Conservation (phyloP, 2,797 vertebrate genomes). For the Paedocypris micromegethes region DNA sequence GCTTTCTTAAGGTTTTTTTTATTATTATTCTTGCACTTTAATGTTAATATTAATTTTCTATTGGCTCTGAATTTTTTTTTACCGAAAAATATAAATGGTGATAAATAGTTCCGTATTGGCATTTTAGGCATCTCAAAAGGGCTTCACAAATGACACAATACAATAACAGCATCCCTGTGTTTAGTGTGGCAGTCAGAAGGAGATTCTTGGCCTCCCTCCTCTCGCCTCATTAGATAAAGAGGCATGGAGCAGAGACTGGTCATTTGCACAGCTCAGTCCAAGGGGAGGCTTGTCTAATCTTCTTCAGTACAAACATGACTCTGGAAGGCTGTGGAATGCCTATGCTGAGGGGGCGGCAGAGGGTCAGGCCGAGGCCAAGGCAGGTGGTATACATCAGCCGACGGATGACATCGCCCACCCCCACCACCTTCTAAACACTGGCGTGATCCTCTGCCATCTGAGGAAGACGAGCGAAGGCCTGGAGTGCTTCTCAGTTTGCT, state of each 20-base stretch:
- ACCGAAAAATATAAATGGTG: not conserved
- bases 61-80: no score
- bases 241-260: conserved; percentile 24
- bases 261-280: conserved; percentile 44
- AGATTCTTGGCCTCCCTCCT: conserved; percentile 35
- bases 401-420: conserved; percentile 66
- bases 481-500: not conserved
- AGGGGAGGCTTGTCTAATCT: conserved; percentile 53
- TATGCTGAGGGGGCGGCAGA: conserved; percentile 68
- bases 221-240: conserved; percentile 36
- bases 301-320: conserved; percentile 70
- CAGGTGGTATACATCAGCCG: conserved; percentile 78
- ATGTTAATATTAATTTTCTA: no score
- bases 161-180: conserved; percentile 4
- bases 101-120: not conserved
- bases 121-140: conserved; percentile 8
- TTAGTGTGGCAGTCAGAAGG: conserved; percentile 12
- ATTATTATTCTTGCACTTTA: no score
- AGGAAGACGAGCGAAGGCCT: conserved; percentile 30
- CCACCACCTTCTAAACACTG: conserved; percentile 74
- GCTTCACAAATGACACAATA: conserved; percentile 14
- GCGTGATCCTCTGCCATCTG: conserved; percentile 10
- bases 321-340: conserved; percentile 75
- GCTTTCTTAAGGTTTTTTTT: no score
- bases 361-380: conserved; percentile 73